A percentile compares a stretch with the other conserved stretches of the same genome.
Conservation (phyloP, 2,113 vertebrate genomes). For the Heterotis niloticus region DNA sequence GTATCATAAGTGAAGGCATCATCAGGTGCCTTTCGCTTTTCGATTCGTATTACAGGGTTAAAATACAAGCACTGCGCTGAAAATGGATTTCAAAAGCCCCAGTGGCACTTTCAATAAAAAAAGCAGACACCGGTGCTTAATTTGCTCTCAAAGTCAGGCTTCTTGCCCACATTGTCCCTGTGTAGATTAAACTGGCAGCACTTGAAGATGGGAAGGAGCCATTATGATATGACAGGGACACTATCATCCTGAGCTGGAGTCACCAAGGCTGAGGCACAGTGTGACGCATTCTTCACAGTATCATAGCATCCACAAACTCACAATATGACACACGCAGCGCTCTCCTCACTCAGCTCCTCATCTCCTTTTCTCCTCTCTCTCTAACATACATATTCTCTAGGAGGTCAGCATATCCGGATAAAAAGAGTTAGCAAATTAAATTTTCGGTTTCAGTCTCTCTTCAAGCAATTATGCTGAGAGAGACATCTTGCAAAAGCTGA, state of each 20-base stretch:
- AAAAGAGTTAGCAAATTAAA: background rate
- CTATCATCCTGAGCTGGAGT: background rate
- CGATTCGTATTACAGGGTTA: background rate
- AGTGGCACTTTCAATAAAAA: background rate
- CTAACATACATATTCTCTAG: background rate
- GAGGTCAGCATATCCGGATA: background rate
- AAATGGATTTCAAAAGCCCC: background rate
- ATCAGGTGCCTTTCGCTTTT: background rate
- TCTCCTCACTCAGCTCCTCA: background rate
- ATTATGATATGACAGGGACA: background rate
- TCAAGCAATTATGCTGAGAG: too few relatives aligned
- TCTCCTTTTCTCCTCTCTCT: background rate
- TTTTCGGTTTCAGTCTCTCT: background rate
- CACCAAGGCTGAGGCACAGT: background rate
- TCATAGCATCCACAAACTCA: background rate
- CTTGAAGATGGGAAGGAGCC: background rate
- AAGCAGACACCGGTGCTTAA: background rate
- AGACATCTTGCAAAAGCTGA: background rate
- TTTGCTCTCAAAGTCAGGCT: background rate
- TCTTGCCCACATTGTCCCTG: background rate
- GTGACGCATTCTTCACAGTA: background rate
- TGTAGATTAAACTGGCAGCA: slow-evolving; percentile 8
- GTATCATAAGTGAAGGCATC: background rate
- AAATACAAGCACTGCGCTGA: background rate
- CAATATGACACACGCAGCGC: background rate